Percentiles rank a stretch among this genome's conserved stretches.
phyloP scores from a whole-genome alignment of 2,888 invertebrate genomes.

The Nemotelus pantherinus region DNA sequence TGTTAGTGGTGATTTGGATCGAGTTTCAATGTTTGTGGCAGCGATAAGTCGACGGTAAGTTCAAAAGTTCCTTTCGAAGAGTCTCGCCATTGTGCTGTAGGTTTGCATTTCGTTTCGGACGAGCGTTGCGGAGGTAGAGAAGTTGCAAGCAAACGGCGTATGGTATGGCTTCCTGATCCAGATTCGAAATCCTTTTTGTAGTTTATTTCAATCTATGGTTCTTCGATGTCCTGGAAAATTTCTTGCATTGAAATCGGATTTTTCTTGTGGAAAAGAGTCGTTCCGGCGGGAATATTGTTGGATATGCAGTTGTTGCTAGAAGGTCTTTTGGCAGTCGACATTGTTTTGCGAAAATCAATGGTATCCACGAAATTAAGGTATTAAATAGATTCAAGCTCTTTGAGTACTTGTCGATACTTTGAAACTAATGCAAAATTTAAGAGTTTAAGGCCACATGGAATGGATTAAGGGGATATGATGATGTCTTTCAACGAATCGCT shows the following conservation, averaged over 20 bases:
- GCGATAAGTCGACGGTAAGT: background rate
- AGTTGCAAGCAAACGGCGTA: background rate
- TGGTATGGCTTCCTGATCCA: background rate
- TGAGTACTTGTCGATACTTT: too few relatives aligned
- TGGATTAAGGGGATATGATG: too few relatives aligned
- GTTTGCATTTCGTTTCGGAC: background rate
- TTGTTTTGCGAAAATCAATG: too few relatives aligned
- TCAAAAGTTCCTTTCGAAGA: conserved; percentile 17
- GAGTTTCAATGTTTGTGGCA: background rate
- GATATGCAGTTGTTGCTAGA: background rate
- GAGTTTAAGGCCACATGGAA: too few relatives aligned
- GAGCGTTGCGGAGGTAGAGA: background rate
- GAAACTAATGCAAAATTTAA: too few relatives aligned
- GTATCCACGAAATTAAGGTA: too few relatives aligned
- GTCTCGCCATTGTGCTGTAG: conserved; percentile 7
- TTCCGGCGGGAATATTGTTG: background rate
- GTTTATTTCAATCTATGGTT: background rate
- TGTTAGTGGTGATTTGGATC: background rate
- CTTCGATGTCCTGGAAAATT: conserved; percentile 7
- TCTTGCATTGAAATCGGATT: background rate
- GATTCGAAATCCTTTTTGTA: background rate
- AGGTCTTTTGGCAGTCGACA: too few relatives aligned
- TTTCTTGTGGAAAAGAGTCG: background rate
- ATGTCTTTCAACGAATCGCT: too few relatives aligned
- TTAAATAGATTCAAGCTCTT: too few relatives aligned